A percentile compares a stretch with the other conserved stretches of the same genome.
Conservation (phyloP, 2,888 invertebrate species). For the Spodoptera picta region DNA sequence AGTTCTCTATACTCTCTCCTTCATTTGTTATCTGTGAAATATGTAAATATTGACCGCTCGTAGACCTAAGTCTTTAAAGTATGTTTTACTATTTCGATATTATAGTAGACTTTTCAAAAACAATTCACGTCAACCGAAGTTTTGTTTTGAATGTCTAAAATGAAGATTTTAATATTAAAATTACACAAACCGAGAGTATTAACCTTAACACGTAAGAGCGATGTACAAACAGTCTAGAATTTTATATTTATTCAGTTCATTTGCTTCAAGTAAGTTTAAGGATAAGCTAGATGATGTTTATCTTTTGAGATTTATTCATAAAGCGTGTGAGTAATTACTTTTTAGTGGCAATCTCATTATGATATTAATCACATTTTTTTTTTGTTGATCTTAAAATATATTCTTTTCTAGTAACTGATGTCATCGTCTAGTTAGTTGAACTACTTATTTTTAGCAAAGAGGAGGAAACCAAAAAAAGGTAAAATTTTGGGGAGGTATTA, state of each 20-base stretch:
- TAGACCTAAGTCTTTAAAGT: no score
- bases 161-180: no score
- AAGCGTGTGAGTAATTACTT: slow-evolving; percentile 39
- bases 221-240: slow-evolving; percentile 5
- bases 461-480: no score
- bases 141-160: no score
- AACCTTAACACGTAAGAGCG: not conserved
- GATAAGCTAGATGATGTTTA: slow-evolving; percentile 42
- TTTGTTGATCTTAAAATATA: slow-evolving; percentile 9
- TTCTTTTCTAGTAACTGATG: slow-evolving; percentile 12
- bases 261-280: slow-evolving; percentile 16
- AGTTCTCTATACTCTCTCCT: no score
- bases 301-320: slow-evolving; percentile 41
- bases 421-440: slow-evolving; percentile 10
- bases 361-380: slow-evolving; percentile 30
- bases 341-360: slow-evolving; percentile 16
- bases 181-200: not conserved
- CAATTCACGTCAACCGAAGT: no score
- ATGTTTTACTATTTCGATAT: no score
- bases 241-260: slow-evolving; percentile 33
- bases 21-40: no score
- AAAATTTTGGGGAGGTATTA: no score
- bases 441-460: not conserved
- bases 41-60: no score
- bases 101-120: no score